Evolutionary conservation across 2,888 invertebrate genomes (phyloP).

Genomic region (Acrobasis consociella): DNA sequence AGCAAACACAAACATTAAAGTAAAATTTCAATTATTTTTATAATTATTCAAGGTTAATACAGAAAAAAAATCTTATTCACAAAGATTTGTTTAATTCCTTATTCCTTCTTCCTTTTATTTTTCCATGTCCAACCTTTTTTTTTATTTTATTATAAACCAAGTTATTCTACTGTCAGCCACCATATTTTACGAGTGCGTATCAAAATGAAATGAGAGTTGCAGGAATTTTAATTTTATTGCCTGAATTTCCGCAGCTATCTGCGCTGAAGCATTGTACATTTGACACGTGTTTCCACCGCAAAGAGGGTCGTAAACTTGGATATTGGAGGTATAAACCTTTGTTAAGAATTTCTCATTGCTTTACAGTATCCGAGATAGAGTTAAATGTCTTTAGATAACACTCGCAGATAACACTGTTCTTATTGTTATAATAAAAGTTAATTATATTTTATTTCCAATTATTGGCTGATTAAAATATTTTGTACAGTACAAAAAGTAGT

Average conservation of each 20-base stretch:
- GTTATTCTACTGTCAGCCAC: not conserved
- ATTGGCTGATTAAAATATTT: too few species aligned
- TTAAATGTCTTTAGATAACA: not conserved
- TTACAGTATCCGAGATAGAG: conserved; percentile 53
- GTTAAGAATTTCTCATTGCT: conserved; percentile 69
- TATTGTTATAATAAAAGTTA: too few species aligned
- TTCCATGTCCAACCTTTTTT: too few species aligned
- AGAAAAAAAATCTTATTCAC: too few species aligned
- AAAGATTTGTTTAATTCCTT: too few species aligned
- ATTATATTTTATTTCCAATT: too few species aligned
- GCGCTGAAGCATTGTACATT: conserved; percentile 43
- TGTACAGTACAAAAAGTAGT: too few species aligned
- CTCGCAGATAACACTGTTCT: not conserved
- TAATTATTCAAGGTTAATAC: too few species aligned
- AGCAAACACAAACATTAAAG: too few species aligned
- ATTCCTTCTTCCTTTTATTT: too few species aligned
- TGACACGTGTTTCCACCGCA: conserved; percentile 63
- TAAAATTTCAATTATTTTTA: too few species aligned
- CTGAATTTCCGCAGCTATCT: conserved; percentile 27
- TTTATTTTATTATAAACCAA: too few species aligned
- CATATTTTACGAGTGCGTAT: not conserved
- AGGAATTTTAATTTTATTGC: conserved; percentile 45
- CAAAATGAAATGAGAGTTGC: conserved; percentile 17
- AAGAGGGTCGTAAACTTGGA: conserved; percentile 66
- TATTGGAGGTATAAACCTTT: conserved; percentile 73